Evolutionary conservation across 23 tunicate genomes (phyloP).

Genomic region (Styela plicata): DNA sequence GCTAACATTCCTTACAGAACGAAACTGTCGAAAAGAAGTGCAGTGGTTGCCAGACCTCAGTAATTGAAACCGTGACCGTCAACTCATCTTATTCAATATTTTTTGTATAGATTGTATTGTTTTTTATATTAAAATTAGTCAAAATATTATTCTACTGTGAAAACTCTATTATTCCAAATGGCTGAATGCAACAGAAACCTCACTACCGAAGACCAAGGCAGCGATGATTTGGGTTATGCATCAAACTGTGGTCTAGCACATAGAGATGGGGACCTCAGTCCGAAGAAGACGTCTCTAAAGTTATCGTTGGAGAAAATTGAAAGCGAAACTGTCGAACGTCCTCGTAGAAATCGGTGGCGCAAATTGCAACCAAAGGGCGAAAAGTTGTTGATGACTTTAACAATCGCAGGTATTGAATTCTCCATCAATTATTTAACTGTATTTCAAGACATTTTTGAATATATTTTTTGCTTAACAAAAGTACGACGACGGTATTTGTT

Average conservation of each 20-base stretch:
- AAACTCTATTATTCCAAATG: too few species aligned
- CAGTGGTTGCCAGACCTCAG: too few species aligned
- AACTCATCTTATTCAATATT: too few species aligned
- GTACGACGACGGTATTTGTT: too few species aligned
- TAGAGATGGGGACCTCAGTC: neutral
- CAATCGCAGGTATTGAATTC: slow-evolving; percentile 32
- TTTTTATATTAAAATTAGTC: too few species aligned
- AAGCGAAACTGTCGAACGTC: neutral
- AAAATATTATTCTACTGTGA: too few species aligned
- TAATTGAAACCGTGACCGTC: too few species aligned
- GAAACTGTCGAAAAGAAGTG: too few species aligned
- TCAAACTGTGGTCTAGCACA: neutral
- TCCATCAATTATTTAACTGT: neutral
- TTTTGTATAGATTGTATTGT: too few species aligned
- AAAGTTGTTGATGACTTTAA: slow-evolving; percentile 26
- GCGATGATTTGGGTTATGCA: neutral
- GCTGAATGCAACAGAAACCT: neutral
- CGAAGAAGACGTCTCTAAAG: neutral
- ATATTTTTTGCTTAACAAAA: too few species aligned
- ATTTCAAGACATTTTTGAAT: too few species aligned
- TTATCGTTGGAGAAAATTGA: neutral
- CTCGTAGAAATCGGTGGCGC: neutral
- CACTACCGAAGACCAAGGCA: neutral
- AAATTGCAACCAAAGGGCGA: slow-evolving; percentile 22
- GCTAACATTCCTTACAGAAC: too few species aligned